Base-by-base conservation (phyloP, 2,797 vertebrate genomes). In the Erithacus rubecula region DNA sequence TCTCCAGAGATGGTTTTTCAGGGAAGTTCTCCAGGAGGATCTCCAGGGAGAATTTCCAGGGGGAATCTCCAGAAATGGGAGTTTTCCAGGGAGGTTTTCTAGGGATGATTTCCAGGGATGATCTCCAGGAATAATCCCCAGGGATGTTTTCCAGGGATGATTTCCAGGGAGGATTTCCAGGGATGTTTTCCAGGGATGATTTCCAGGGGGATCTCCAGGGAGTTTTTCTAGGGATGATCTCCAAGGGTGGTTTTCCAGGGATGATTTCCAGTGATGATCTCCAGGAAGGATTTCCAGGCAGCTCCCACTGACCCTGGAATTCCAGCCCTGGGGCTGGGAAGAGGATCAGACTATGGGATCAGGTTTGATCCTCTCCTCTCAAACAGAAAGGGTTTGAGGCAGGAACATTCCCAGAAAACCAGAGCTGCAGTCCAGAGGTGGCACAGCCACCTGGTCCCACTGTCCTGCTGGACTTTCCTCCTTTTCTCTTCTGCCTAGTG, bases 371-470 rank as follows among this genome's bases (percentile, higher is more conserved):
- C 39, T 34, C 44, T 59, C 18, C 82, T 34, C 2, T 16, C 0
- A 34, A 7, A 20, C 30, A 23, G 51, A 4, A 7, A 4, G 36
- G 75, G 4, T 8, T 14, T 2, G 22, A 2, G 24, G 60, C 10
- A 70, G 52, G 2, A 12, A 1, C 10, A 9, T 5, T 0, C 34
- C 13, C 17, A 2, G 5, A 3, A 39, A 20, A 14, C 0, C 74
- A 9, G 32, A 77, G 30, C 37, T 29, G 0, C 4, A 12, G n/a
- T 5, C 2, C 8, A 3, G 37, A 47, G 43, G 39, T 34, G 79
- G 10, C 26, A 11, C 6, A 21, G 43, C 3, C 49, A 27, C 27
- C 1, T 0, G 26, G 51, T 34, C 32, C 36, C 71, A 1, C 17
- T 4, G 2, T 19, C 75, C 87, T 24, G 49, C n/a, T 16, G 87